Percentiles rank a stretch among this genome's conserved stretches.
Conservation (phyloP, 2,888 invertebrate species). For the Pocota personata region DNA sequence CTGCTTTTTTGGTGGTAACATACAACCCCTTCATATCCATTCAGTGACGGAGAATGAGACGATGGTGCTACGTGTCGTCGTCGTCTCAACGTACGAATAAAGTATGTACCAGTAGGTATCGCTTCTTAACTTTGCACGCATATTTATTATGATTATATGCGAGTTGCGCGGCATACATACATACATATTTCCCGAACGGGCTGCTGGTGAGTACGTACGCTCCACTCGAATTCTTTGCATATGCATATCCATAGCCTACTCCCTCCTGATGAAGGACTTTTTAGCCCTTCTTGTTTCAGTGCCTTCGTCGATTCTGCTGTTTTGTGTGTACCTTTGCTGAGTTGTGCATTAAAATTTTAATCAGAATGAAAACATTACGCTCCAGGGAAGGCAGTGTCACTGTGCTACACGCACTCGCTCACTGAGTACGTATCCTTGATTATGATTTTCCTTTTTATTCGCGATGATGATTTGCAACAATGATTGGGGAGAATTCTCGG, state of each 20-base stretch:
- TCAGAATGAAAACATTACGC: constrained; percentile 65
- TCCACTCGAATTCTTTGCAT: constrained; percentile 27
- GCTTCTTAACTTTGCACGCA: constrained; percentile 58
- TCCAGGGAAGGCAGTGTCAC: constrained; percentile 40
- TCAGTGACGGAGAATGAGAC: background rate
- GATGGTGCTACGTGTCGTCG: constrained; percentile 20
- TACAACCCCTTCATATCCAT: constrained; percentile 57
- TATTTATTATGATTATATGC: constrained; percentile 58
- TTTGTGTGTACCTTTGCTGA: constrained; percentile 6
- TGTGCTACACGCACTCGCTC: constrained; percentile 12
- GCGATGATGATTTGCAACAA: constrained; percentile 65
- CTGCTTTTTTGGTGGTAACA: constrained; percentile 25
- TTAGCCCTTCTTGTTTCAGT: constrained; percentile 22
- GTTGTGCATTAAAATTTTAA: constrained; percentile 67
- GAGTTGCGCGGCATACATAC: background rate
- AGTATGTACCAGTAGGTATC: no score
- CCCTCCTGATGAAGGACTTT: constrained; percentile 9
- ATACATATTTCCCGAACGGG: constrained; percentile 21
- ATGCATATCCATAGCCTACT: constrained; percentile 12
- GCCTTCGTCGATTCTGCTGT: background rate
- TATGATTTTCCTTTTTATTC: constrained; percentile 69
- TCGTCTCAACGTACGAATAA: constrained; percentile 20
- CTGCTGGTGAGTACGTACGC: background rate
- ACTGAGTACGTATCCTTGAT: constrained; percentile 57
- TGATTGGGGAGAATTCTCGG: constrained; percentile 45